These are phyloP conservation scores for Micromussa lordhowensis DNA, from an alignment of 92 coral and sea anemone genomes.

Conservation along the genomic window DNA sequence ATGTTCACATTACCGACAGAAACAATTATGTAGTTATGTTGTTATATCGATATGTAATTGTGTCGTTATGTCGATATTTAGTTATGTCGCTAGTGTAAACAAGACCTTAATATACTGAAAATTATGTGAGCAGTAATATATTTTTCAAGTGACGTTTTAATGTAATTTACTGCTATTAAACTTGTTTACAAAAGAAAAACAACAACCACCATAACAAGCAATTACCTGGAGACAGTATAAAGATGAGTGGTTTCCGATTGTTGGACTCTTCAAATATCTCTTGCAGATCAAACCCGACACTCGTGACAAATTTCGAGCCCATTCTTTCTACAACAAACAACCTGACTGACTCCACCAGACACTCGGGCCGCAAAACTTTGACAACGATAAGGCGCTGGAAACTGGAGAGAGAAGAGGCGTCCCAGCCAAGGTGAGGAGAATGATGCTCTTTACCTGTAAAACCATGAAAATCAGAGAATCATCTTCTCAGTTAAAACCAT, in stretches of 20 bases:
- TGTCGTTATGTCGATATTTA: no score
- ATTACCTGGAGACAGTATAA: constrained; percentile 92
- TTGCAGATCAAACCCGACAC: constrained; percentile 85
- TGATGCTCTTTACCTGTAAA: constrained; percentile 22
- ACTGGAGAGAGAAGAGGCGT: constrained; percentile 67
- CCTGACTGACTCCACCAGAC: constrained; percentile 85
- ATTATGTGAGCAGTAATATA: no score
- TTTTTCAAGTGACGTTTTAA: no score
- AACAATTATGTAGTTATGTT: no score
- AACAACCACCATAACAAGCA: neutral
- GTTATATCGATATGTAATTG: no score
- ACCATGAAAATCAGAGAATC: neutral
- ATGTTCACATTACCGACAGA: no score
- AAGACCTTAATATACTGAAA: no score
- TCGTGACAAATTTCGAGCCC: constrained; percentile 86
- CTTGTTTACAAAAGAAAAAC: no score
- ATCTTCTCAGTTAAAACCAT: neutral
- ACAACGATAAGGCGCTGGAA: constrained; percentile 90
- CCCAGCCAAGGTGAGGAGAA: constrained; percentile 75
- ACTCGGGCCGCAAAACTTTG: constrained; percentile 88
- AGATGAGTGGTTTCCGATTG: constrained; percentile 86
- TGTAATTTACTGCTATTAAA: no score
- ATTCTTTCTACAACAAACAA: constrained; percentile 86
- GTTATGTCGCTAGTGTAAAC: no score
- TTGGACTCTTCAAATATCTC: constrained; percentile 91